A percentile compares a stretch with the other conserved stretches of the same genome.
Conservation (phyloP, 2,888 invertebrate species). For the Drosophila vallismaia region DNA sequence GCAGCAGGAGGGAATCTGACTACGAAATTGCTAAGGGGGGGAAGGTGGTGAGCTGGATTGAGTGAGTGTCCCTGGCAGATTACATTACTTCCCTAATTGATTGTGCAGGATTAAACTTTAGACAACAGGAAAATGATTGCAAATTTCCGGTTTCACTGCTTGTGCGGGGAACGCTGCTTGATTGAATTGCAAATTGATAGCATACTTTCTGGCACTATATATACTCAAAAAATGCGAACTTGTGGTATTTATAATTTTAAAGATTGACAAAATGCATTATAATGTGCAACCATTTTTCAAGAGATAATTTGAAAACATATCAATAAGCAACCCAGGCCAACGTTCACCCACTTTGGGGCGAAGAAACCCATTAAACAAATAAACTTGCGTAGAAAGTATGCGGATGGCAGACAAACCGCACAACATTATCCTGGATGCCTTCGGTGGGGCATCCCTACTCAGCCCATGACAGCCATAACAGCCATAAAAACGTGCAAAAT, state of each 20-base stretch:
- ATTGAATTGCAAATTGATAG: slow-evolving; percentile 29
- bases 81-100: slow-evolving; percentile 28
- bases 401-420: slow-evolving; percentile 45
- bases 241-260: no score
- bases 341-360: slow-evolving; percentile 1
- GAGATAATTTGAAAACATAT: slow-evolving; percentile 38
- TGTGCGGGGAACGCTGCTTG: slow-evolving; percentile 6
- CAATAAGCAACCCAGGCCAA: slow-evolving; percentile 23
- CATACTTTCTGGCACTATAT: slow-evolving; percentile 13
- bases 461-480: slow-evolving; percentile 64
- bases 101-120: slow-evolving; percentile 37
- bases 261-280: no score
- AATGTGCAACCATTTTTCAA: no score
- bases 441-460: slow-evolving; percentile 39
- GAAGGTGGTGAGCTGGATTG: background rate
- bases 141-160: slow-evolving; percentile 28
- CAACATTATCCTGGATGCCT: slow-evolving; percentile 38
- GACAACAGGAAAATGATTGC: slow-evolving; percentile 21
- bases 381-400: slow-evolving; percentile 37
- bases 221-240: background rate
- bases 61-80: slow-evolving; percentile 28
- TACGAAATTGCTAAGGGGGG: slow-evolving; percentile 6
- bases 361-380: slow-evolving; percentile 41
- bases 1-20: slow-evolving; percentile 8
- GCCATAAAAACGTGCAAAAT: slow-evolving; percentile 76